Conservation (phyloP, 2,113 vertebrate species). For the Myrmecophaga tridactyla region DNA sequence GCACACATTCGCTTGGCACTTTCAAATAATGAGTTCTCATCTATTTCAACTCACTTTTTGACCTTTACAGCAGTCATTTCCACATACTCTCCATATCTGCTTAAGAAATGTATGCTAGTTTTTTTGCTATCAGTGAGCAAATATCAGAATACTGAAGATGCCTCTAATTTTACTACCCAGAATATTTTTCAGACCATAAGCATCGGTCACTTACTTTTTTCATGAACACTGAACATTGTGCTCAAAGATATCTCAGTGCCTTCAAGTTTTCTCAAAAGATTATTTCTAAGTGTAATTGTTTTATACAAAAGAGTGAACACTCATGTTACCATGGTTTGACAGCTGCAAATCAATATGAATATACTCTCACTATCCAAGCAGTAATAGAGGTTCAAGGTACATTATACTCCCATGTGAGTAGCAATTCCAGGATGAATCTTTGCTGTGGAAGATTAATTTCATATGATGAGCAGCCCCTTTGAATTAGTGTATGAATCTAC, state of each 20-base stretch:
- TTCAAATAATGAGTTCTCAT: background rate
- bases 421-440: slow-evolving; percentile 73
- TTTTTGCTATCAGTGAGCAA: slow-evolving; percentile 48
- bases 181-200: slow-evolving; percentile 50
- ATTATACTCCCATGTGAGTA: slow-evolving; percentile 50
- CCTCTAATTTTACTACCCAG: slow-evolving; percentile 65
- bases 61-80: slow-evolving; percentile 42
- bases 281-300: slow-evolving; percentile 73
- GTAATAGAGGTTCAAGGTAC: slow-evolving; percentile 60
- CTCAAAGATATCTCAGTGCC: slow-evolving; percentile 57
- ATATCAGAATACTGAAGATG: slow-evolving; percentile 37
- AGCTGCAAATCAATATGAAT: slow-evolving; percentile 74
- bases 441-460: slow-evolving; percentile 74
- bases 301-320: slow-evolving; percentile 64
- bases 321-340: slow-evolving; percentile 61
- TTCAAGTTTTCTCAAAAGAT: slow-evolving; percentile 72
- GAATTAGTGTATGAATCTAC: slow-evolving; percentile 69
- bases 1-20: slow-evolving; percentile 32
- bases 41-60: background rate
- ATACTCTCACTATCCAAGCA: slow-evolving; percentile 59
- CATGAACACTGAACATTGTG: slow-evolving; percentile 59
- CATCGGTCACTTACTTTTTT: slow-evolving; percentile 61
- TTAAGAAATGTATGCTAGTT: slow-evolving; percentile 44
- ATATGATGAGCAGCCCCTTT: slow-evolving; percentile 52
- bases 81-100: background rate